Conservation (phyloP, 2,113 vertebrate species). For the Pygoscelis adeliae region DNA sequence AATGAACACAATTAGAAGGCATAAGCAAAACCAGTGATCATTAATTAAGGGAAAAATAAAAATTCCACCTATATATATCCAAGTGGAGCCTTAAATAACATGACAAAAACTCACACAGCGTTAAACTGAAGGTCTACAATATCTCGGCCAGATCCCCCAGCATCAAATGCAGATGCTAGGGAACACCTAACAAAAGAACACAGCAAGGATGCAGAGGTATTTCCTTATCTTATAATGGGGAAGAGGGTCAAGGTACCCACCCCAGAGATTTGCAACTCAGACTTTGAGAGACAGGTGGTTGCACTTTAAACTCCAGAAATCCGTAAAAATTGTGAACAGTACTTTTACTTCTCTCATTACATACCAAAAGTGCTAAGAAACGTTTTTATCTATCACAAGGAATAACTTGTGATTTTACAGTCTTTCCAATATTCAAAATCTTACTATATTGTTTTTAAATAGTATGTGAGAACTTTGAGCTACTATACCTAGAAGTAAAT, state of each 20-base stretch:
- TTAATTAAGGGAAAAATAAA: not conserved
- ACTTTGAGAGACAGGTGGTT: not conserved
- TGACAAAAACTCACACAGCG: not conserved
- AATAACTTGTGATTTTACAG: not conserved
- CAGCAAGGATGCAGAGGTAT: not conserved
- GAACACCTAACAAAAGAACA: not conserved
- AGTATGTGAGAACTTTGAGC: not conserved
- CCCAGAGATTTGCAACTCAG: not conserved
- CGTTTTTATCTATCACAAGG: not conserved
- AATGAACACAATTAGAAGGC: not conserved
- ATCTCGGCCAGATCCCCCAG: not conserved
- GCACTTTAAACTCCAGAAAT: not conserved
- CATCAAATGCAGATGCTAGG: not conserved
- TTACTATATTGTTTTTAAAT: not conserved
- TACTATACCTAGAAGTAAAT: not conserved
- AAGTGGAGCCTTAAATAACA: not conserved
- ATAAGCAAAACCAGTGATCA: not conserved
- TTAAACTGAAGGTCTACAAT: not conserved
- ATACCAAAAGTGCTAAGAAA: not conserved
- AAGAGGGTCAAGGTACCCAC: not conserved
- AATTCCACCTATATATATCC: not conserved
- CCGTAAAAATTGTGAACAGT: not conserved
- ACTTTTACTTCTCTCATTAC: not conserved
- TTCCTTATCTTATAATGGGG: not conserved
- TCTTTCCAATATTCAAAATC: not conserved